Conservation (phyloP, 2,113 vertebrate genomes). For the Silurus asotus region DNA sequence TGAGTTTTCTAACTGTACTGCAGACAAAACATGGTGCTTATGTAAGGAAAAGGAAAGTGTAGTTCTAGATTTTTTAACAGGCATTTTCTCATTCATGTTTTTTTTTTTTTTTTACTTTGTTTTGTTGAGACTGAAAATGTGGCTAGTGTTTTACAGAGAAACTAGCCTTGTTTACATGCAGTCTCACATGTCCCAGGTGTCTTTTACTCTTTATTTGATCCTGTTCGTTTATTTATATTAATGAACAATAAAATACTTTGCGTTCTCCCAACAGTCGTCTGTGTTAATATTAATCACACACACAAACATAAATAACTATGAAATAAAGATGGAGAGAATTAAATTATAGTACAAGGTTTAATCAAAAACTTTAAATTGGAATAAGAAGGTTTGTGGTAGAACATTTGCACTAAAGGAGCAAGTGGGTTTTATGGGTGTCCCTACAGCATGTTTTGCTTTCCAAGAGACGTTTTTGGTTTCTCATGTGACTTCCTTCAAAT, state of each 20-base stretch:
- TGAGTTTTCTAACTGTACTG: constrained; percentile 80
- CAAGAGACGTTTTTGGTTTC: background rate
- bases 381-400: background rate
- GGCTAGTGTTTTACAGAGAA: constrained; percentile 98
- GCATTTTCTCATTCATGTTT: constrained; percentile 38
- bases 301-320: background rate
- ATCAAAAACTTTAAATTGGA: background rate
- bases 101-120: constrained; percentile 35
- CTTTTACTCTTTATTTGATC: background rate
- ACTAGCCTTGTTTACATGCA: constrained; percentile 90
- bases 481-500: background rate
- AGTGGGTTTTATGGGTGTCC: background rate
- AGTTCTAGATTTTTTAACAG: background rate
- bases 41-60: constrained; percentile 56
- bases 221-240: background rate
- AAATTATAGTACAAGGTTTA: background rate
- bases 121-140: constrained; percentile 67
- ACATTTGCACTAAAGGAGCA: no score
- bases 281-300: background rate
- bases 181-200: constrained; percentile 12
- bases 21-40: constrained; percentile 83
- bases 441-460: background rate
- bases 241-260: constrained; percentile 30
- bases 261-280: background rate
- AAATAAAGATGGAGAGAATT: background rate